Conservation (phyloP, 64 coral and sea anemone genomes). For the Stichodactyla helianthus region DNA sequence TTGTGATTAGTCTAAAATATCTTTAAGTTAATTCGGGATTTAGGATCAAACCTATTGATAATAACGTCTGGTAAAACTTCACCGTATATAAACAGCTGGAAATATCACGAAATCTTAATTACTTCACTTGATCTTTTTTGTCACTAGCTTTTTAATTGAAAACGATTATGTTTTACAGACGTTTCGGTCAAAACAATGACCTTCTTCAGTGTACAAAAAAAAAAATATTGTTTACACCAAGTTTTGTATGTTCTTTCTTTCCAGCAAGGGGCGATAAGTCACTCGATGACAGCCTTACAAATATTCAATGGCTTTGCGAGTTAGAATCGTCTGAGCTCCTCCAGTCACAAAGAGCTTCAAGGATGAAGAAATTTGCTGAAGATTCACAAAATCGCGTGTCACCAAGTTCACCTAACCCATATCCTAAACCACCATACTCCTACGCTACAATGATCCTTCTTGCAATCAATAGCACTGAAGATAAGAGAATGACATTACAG, state of each 20-base stretch:
- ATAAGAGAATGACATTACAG: slow-evolving; percentile 96
- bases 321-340: slow-evolving; percentile 73
- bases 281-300: slow-evolving; percentile 97
- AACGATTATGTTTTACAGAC: too few relatives aligned
- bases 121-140: too few relatives aligned
- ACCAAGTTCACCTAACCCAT: slow-evolving; percentile 55
- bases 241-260: background rate
- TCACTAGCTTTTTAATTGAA: too few relatives aligned
- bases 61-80: background rate
- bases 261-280: background rate
- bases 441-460: slow-evolving; percentile 93
- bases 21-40: background rate
- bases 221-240: background rate
- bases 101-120: background rate
- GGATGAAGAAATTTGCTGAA: background rate
- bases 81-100: background rate
- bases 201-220: too few relatives aligned
- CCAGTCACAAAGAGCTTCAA: slow-evolving; percentile 8
- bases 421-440: slow-evolving; percentile 81
- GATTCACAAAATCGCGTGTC: background rate
- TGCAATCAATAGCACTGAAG: slow-evolving; percentile 87
- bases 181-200: too few relatives aligned
- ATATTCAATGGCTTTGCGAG: slow-evolving; percentile 90
- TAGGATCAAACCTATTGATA: background rate
- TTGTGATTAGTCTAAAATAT: background rate